phyloP scores from a whole-genome alignment of 1,140 invertebrate species.

The Pentalonia nigronervosa region DNA sequence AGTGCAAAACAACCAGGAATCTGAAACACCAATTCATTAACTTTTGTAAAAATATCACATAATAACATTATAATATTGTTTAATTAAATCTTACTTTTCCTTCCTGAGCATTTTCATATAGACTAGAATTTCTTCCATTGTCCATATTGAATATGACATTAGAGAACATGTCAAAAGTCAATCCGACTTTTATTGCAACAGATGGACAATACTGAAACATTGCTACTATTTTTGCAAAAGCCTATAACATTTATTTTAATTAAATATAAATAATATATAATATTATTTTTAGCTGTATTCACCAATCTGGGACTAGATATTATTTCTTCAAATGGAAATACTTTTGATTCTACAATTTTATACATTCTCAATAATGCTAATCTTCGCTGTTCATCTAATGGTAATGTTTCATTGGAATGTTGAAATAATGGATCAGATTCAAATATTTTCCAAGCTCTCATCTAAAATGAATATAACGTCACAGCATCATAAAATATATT shows the following conservation, averaged over 20 bases:
- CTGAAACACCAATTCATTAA: conserved; percentile 58
- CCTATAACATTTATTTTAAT: conserved; percentile 59
- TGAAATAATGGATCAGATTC: conserved; percentile 84
- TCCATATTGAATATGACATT: conserved; percentile 76
- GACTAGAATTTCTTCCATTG: conserved; percentile 76
- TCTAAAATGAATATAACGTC: conserved; percentile 68
- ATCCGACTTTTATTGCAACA: conserved; percentile 73
- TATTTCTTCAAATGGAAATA: conserved; percentile 65
- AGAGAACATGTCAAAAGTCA: conserved; percentile 75
- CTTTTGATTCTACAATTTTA: conserved; percentile 60
- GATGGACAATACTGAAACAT: conserved; percentile 73
- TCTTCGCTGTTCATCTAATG: conserved; percentile 77
- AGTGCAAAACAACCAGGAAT: conserved; percentile 81
- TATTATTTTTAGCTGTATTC: neutral
- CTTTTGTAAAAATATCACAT: neutral
- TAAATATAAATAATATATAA: neutral
- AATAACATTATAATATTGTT: neutral
- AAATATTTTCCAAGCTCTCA: conserved; percentile 81
- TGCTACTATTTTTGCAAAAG: conserved; percentile 73
- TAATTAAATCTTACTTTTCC: conserved; percentile 55
- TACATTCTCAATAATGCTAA: conserved; percentile 69
- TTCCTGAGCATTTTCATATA: conserved; percentile 69
- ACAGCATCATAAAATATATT: neutral
- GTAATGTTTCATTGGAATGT: conserved; percentile 63
- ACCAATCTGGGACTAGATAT: conserved; percentile 59